Base-by-base conservation (phyloP, 2,888 invertebrate genomes). In the Netelia fuscicornis region DNA sequence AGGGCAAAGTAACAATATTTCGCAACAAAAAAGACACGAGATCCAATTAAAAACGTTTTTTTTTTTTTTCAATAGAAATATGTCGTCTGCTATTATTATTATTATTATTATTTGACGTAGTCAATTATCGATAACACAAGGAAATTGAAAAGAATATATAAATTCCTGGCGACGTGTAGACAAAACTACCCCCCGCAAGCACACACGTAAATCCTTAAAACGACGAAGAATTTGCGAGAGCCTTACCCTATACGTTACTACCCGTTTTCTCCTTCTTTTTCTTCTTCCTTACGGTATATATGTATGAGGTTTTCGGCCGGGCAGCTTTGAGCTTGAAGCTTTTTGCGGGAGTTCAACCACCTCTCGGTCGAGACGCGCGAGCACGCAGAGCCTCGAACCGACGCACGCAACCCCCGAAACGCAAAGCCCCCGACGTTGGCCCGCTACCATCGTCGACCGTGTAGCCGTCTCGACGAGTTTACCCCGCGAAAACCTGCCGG, bases 291-390 rank as follows among this genome's bases (percentile, higher is more conserved):
- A 11, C 10, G 11, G 54, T 54, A 54, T 37, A 48, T n/a, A 20
- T 37, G 54, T 37, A 64, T 64, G 17, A 86, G 78, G 88, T 84
- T 88, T 86, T 85, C 87, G 88, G 64, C 82, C 90, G 87, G 88
- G 89, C 90, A 90, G 91, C 90, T 30, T 30, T 30, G 30, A 30
- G 30, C 30, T 90, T 91, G 89, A 91, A 92, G 91, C 91, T 92
- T 92, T 92, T 92, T 92, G 90, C 90, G 86, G 70, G 89, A 89
- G 92, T 92, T 92, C 92, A 92, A 92, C 91, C 92, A 92, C 92
- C 92, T 90, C 91, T 87, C 86, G 88, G 88, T 65, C 71, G 82
- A 82, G 82, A 77, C 88, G 88, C 86, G 78, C 68, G 37, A 86
- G 88, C 88, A 87, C 88, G 87, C 88, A 86, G 85, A 82, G 83